Percentiles rank a stretch among this genome's conserved stretches.
Conservation (phyloP, 2,888 invertebrate species). For the Calameuta filiformis region DNA sequence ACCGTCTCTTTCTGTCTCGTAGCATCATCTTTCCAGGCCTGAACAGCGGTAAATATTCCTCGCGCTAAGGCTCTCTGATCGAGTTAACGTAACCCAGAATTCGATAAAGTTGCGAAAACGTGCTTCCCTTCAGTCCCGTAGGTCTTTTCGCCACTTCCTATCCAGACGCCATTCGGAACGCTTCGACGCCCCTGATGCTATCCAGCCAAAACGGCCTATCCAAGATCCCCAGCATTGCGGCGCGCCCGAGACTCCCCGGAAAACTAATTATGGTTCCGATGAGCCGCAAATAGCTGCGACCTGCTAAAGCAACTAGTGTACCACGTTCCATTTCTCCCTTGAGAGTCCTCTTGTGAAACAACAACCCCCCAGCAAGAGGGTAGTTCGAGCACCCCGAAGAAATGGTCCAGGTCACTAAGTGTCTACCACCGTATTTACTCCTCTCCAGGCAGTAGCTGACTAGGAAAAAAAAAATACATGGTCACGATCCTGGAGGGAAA, state of each 20-base stretch:
- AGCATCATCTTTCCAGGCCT: not conserved
- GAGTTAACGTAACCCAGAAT: conserved; percentile 44
- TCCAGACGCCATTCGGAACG: conserved; percentile 29
- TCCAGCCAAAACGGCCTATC: conserved; percentile 34
- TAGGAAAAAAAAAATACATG: not conserved
- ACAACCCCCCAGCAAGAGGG: not conserved
- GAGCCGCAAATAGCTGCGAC: conserved; percentile 50
- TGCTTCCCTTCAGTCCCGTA: conserved; percentile 15
- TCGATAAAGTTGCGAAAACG: conserved; percentile 47
- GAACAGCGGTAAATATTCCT: conserved; percentile 37
- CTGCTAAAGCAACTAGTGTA: conserved; percentile 39
- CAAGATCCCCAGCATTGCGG: conserved; percentile 3
- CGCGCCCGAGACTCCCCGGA: conserved; percentile 34
- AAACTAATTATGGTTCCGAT: conserved; percentile 57
- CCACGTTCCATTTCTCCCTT: not conserved
- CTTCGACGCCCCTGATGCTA: not conserved
- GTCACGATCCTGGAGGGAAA: not conserved
- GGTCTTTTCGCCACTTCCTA: conserved; percentile 22
- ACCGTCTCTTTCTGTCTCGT: not conserved
- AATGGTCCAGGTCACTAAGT: not conserved
- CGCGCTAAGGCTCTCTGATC: conserved; percentile 36
- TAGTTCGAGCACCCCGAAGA: not conserved
- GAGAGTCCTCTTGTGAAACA: not conserved
- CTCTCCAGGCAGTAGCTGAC: not conserved
- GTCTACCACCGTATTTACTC: not conserved